A percentile compares a stretch with the other conserved stretches of the same genome.
These are phyloP conservation scores for Drosophila littoralis DNA, from an alignment of 1,140 invertebrate species.

Conservation along the genomic window DNA sequence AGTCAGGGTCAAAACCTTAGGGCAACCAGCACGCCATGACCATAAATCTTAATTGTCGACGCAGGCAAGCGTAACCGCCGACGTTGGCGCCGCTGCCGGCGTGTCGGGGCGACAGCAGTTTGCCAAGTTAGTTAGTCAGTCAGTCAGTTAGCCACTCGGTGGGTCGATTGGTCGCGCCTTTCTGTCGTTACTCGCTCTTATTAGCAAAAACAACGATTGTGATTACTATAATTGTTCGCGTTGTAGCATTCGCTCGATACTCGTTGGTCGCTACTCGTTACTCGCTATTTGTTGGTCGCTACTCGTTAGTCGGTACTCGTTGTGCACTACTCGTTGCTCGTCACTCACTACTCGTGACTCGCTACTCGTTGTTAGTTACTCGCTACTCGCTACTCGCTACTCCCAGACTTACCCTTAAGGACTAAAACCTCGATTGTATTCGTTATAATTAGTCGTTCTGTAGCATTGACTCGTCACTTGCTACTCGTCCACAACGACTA, in stretches of 20 bases:
- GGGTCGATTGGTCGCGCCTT: constrained; percentile 7
- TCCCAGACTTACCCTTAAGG: neutral
- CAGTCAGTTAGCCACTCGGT: constrained; percentile 29
- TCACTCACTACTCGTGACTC: constrained; percentile 19
- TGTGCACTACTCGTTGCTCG: neutral
- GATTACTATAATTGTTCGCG: neutral
- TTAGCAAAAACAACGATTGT: neutral
- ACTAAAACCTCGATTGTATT: neutral
- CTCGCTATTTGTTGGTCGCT: neutral
- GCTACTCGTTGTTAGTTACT: neutral
- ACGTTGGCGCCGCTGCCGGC: constrained; percentile 27
- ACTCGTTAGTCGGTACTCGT: neutral
- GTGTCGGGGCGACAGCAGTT: constrained; percentile 31
- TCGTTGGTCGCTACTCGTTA: neutral
- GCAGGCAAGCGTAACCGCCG: constrained; percentile 73
- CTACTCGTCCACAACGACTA: constrained; percentile 4
- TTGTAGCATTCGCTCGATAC: neutral
- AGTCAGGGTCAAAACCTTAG: constrained; percentile 46
- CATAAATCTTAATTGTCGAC: constrained; percentile 80
- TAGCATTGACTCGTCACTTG: neutral
- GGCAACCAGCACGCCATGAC: constrained; percentile 70
- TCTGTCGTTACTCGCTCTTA: constrained; percentile 12
- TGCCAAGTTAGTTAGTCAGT: constrained; percentile 26
- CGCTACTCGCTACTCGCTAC: neutral
- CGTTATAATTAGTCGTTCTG: neutral